Conservation (phyloP, 2,888 invertebrate species). For the Psylliodes chrysocephalus region DNA sequence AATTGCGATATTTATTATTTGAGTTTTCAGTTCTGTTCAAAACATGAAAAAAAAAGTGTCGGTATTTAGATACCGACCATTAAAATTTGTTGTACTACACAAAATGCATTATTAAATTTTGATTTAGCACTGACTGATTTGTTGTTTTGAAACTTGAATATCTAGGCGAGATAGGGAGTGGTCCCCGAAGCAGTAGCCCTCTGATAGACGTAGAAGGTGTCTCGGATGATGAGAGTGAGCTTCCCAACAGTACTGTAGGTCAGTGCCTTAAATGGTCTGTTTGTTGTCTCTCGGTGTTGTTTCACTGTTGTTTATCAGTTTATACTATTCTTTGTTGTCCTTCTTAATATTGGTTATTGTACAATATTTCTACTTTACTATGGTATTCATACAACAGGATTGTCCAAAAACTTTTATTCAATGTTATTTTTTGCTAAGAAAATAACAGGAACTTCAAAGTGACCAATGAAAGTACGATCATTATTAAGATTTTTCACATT, state of each 20-base stretch:
- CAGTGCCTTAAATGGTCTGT: constrained; percentile 64
- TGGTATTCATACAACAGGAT: too few relatives aligned
- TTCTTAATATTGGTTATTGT: constrained; percentile 46
- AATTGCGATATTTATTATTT: constrained; percentile 29
- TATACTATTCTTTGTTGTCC: constrained; percentile 51
- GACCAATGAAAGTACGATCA: too few relatives aligned
- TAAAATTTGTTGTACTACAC: constrained; percentile 12
- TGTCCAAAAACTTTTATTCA: too few relatives aligned
- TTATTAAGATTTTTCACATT: too few relatives aligned
- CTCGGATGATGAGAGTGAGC: constrained; percentile 69
- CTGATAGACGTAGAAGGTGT: constrained; percentile 76
- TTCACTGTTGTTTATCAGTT: constrained; percentile 56
- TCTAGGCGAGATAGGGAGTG: constrained; percentile 73
- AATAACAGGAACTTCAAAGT: too few relatives aligned
- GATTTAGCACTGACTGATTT: constrained; percentile 46
- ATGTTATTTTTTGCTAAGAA: too few relatives aligned
- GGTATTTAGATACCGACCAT: constrained; percentile 16
- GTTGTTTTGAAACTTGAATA: constrained; percentile 41
- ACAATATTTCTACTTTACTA: too few relatives aligned
- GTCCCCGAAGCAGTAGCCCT: constrained; percentile 70
- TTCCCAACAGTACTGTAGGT: constrained; percentile 68
- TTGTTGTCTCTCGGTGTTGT: constrained; percentile 64
- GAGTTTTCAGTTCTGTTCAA: constrained; percentile 4
- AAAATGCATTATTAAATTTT: constrained; percentile 21
- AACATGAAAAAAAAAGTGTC: constrained; percentile 1